These are phyloP conservation scores for Anarhynchus alexandrinus DNA, from an alignment of 2,113 vertebrate species.

Conservation along the genomic window DNA sequence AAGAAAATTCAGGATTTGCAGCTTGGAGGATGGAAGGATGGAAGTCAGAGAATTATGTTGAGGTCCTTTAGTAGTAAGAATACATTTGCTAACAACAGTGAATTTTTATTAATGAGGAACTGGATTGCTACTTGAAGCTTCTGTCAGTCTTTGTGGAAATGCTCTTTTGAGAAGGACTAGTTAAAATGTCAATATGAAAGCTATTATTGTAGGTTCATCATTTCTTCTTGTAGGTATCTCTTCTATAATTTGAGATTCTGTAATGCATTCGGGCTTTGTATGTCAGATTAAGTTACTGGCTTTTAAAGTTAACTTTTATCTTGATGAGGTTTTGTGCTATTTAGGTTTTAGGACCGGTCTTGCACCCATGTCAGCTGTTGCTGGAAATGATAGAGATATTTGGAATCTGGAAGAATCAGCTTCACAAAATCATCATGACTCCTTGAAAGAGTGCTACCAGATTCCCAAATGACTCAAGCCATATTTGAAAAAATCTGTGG, in stretches of 20 bases:
- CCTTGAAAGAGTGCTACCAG: neutral
- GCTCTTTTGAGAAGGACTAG: neutral
- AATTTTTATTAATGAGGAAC: neutral
- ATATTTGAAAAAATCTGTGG: neutral
- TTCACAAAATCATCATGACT: neutral
- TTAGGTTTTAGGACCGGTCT: neutral
- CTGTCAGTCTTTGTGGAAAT: neutral
- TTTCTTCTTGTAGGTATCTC: neutral
- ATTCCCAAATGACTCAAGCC: neutral
- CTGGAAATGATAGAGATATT: neutral
- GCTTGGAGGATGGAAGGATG: neutral
- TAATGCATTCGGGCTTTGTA: neutral
- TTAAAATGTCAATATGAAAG: neutral
- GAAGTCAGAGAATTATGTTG: neutral
- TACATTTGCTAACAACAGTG: neutral
- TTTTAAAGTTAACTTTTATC: neutral
- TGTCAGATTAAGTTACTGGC: neutral
- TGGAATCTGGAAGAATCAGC: neutral
- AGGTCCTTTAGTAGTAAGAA: neutral
- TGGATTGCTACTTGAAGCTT: neutral
- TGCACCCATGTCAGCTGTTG: neutral
- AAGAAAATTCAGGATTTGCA: neutral
- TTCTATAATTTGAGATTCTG: neutral
- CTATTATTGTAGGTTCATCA: neutral
- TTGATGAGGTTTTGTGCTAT: neutral